phyloP scores from a whole-genome alignment of 2,888 invertebrate genomes.

The Diplazon laetatorius region DNA sequence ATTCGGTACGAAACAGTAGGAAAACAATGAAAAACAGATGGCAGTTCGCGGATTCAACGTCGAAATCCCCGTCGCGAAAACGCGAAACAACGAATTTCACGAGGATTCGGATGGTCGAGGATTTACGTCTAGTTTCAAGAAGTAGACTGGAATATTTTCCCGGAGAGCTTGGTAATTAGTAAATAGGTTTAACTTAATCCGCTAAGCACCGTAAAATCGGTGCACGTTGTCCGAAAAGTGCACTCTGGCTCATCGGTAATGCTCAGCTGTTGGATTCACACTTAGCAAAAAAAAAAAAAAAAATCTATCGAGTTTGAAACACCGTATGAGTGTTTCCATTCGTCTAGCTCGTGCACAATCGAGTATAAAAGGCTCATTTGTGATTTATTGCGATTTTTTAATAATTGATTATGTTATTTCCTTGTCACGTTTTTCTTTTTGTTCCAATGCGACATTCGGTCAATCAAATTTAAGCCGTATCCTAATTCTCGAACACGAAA shows the following conservation, averaged over 20 bases:
- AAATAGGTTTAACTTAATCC: slow-evolving; percentile 61
- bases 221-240: slow-evolving; percentile 51
- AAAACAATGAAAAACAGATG: neutral
- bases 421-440: too few relatives aligned
- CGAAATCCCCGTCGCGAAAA: slow-evolving; percentile 1
- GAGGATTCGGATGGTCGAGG: slow-evolving; percentile 35
- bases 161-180: slow-evolving; percentile 58
- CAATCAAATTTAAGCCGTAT: neutral
- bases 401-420: too few relatives aligned
- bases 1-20: too few relatives aligned
- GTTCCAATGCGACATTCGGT: neutral
- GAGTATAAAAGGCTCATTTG: too few relatives aligned
- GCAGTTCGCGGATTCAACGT: slow-evolving; percentile 24
- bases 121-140: slow-evolving; percentile 52
- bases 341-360: too few relatives aligned
- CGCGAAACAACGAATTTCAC: slow-evolving; percentile 43
- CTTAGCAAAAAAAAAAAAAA: neutral
- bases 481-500: neutral
- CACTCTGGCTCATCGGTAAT: slow-evolving; percentile 43
- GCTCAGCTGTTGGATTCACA: slow-evolving; percentile 48
- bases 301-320: too few relatives aligned
- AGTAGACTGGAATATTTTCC: slow-evolving; percentile 61
- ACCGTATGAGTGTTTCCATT: too few relatives aligned
- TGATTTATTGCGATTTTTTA: too few relatives aligned
- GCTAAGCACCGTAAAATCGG: slow-evolving; percentile 39